Evolutionary conservation across 2,797 vertebrate species (phyloP).

Genomic region (Sebastolobus alascanus): DNA sequence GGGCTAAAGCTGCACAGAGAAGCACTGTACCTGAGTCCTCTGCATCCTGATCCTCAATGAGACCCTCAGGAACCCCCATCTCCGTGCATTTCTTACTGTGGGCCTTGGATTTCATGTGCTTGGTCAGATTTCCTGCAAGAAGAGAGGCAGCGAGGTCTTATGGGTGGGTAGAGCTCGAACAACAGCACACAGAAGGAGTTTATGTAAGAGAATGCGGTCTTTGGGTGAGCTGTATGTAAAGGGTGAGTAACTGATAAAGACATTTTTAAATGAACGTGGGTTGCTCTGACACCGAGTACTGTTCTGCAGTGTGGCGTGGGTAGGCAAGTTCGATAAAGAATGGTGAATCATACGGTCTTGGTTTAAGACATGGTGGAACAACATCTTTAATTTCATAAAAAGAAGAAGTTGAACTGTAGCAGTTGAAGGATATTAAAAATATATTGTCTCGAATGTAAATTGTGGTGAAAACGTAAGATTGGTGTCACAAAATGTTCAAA

Average conservation of each 20-base stretch:
- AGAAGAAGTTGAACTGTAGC: constrained; percentile 19
- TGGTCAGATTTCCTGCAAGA: constrained; percentile 96
- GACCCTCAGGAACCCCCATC: constrained; percentile 92
- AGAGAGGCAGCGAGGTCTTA: constrained; percentile 46
- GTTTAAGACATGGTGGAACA: constrained; percentile 68
- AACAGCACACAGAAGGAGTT: constrained; percentile 71
- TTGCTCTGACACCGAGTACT: constrained; percentile 81
- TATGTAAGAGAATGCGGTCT: constrained; percentile 74
- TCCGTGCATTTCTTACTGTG: constrained; percentile 99
- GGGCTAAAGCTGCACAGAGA: not conserved
- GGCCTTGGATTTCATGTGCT: constrained; percentile 99
- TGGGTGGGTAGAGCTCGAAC: constrained; percentile 64
- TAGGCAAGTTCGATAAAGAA: constrained; percentile 78
- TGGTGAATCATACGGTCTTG: constrained; percentile 82
- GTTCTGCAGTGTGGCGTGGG: constrained; percentile 84
- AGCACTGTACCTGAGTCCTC: constrained; percentile 93
- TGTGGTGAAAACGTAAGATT: not conserved
- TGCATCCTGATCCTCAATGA: constrained; percentile 94
- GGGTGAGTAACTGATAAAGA: constrained; percentile 84
- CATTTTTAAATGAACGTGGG: constrained; percentile 85
- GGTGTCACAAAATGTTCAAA: not conserved
- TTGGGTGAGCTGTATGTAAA: constrained; percentile 71
- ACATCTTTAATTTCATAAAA: constrained; percentile 61
- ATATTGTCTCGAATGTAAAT: not conserved
- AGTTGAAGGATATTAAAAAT: not conserved